A percentile compares a stretch with the other conserved stretches of the same genome.
phyloP scores from a whole-genome alignment of 2,113 vertebrate genomes.

The Poeciliopsis prolifica region DNA sequence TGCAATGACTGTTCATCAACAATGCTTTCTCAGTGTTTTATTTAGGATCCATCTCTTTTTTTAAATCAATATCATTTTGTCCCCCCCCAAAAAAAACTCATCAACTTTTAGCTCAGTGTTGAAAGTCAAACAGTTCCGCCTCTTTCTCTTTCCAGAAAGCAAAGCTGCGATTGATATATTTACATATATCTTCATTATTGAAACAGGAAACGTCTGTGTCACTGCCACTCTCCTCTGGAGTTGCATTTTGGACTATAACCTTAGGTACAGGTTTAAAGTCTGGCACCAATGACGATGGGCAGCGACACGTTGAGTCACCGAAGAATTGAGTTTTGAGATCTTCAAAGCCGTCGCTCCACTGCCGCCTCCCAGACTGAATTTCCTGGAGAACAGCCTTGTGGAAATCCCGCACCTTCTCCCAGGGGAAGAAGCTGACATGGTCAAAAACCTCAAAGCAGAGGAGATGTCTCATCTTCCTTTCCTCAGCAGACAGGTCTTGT shows the following conservation, averaged over 20 bases:
- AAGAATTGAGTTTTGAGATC: slow-evolving; percentile 90
- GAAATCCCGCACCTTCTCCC: slow-evolving; percentile 86
- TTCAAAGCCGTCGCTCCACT: slow-evolving; percentile 90
- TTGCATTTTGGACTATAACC: slow-evolving; percentile 34
- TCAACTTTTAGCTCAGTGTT: slow-evolving; percentile 43
- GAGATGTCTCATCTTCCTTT: slow-evolving; percentile 90
- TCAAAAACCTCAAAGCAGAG: slow-evolving; percentile 97
- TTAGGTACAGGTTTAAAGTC: slow-evolving; percentile 46
- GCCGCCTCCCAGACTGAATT: slow-evolving; percentile 83
- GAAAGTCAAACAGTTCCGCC: slow-evolving; percentile 88
- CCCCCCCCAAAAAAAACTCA: not conserved
- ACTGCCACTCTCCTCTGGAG: slow-evolving; percentile 35
- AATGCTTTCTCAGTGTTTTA: slow-evolving; percentile 5
- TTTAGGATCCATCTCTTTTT: not conserved
- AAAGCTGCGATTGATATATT: slow-evolving; percentile 93
- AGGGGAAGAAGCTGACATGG: slow-evolving; percentile 86
- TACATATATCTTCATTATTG: slow-evolving; percentile 86
- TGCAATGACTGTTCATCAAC: slow-evolving; percentile 1
- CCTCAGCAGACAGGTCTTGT: slow-evolving; percentile 85
- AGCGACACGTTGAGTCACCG: slow-evolving; percentile 54
- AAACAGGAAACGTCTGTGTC: slow-evolving; percentile 67
- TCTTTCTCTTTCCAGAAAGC: slow-evolving; percentile 98
- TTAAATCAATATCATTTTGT: slow-evolving; percentile 7
- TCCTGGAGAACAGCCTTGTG: slow-evolving; percentile 89
- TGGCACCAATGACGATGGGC: slow-evolving; percentile 9